Evolutionary conservation across 35 echinoderm and acorn worm genomes (phyloP).

Genomic region (Apostichopus japonicus): DNA sequence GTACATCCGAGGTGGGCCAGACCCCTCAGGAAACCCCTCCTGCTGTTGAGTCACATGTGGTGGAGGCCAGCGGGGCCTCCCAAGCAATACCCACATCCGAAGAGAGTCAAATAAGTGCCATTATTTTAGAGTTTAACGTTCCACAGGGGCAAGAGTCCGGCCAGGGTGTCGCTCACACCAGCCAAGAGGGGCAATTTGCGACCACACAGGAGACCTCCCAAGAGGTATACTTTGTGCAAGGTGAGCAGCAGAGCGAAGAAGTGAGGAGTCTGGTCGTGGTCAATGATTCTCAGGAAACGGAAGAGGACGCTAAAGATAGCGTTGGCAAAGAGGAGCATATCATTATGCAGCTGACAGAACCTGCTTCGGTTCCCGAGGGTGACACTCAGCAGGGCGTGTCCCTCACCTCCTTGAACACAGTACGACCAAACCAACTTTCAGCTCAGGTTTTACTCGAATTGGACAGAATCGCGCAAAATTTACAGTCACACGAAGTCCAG

Average conservation of each 20-base stretch:
- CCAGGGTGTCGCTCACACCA: too few relatives aligned
- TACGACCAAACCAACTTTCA: conserved; percentile 4
- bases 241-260: not conserved
- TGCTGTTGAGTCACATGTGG: not conserved
- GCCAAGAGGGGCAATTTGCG: not conserved
- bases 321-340: not conserved
- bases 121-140: conserved; percentile 33
- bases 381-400: not conserved
- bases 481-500: not conserved
- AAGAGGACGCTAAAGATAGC: not conserved
- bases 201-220: not conserved
- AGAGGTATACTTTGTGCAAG: not conserved
- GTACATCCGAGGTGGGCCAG: not conserved
- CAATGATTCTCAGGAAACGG: not conserved
- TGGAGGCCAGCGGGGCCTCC: not conserved
- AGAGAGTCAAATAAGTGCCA: conserved; percentile 42
- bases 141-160: not conserved
- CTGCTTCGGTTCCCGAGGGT: not conserved
- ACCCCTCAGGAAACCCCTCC: not conserved
- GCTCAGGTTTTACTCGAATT: conserved; percentile 23
- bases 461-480: conserved; percentile 30
- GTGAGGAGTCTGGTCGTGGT: not conserved
- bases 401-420: conserved; percentile 46
- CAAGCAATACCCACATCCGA: not conserved
- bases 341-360: not conserved